Percentiles rank a stretch among this genome's conserved stretches.
phyloP scores from a whole-genome alignment of 2,888 invertebrate species.

The Conomelus anceps region DNA sequence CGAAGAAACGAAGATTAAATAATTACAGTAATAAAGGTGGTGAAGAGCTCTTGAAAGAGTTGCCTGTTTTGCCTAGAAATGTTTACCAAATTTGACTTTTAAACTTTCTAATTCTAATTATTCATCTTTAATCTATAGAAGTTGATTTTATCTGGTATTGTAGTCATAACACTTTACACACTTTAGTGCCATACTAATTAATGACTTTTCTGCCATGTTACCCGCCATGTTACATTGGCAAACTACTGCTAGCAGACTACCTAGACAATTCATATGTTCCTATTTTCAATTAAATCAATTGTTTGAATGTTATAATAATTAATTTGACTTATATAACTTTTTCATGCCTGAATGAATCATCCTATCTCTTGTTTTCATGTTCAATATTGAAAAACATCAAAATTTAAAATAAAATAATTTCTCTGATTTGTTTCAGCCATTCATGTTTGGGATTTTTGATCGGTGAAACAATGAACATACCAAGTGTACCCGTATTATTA shows the following conservation, averaged over 20 bases:
- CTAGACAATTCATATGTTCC: neutral
- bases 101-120: no score
- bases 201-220: neutral
- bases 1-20: no score
- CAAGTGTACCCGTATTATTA: neutral
- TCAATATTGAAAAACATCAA: neutral
- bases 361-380: neutral
- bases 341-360: neutral
- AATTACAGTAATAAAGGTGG: no score
- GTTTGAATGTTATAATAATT: neutral
- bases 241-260: neutral
- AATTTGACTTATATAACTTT: no score
- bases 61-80: no score
- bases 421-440: conserved; percentile 7
- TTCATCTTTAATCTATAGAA: no score
- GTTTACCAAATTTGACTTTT: no score
- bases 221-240: neutral
- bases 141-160: no score
- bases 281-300: neutral
- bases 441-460: conserved; percentile 12
- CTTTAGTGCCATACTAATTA: neutral
- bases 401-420: neutral
- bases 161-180: neutral
- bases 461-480: neutral
- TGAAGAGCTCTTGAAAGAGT: no score